A percentile compares a stretch with the other conserved stretches of the same genome.
phyloP scores from a whole-genome alignment of 1,140 invertebrate genomes.

The Caenorhabditis brenneri region DNA sequence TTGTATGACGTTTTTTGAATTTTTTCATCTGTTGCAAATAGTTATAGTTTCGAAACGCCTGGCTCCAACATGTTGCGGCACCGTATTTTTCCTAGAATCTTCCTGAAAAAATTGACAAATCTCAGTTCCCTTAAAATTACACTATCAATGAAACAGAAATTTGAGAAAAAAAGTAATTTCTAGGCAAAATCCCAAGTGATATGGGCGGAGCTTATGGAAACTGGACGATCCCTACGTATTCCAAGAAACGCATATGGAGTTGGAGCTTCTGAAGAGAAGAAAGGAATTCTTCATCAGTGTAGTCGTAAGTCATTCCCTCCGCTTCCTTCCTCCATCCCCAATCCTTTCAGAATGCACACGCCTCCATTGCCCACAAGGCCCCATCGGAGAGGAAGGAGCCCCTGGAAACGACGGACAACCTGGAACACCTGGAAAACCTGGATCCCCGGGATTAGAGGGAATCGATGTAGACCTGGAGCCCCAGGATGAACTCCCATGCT shows the following conservation, averaged over 20 bases:
- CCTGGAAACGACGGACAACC: conserved; percentile 52
- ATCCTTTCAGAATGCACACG: conserved; percentile 39
- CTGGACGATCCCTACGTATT: conserved; percentile 21
- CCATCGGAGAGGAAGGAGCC: conserved; percentile 48
- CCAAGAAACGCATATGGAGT: conserved; percentile 16
- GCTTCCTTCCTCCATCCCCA: too few relatives aligned
- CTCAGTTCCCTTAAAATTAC: too few relatives aligned
- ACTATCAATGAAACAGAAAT: too few relatives aligned
- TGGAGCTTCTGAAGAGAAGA: not conserved
- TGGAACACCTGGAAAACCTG: conserved; percentile 42
- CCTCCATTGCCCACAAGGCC: conserved; percentile 40
- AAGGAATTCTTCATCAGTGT: conserved; percentile 44
- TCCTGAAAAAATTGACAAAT: too few relatives aligned
- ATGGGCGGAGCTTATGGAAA: conserved; percentile 43
- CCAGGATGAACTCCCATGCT: conserved; percentile 45
- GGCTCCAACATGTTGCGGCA: too few relatives aligned
- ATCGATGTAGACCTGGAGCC: conserved; percentile 43
- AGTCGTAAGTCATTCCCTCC: conserved; percentile 16
- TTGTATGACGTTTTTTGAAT: too few relatives aligned
- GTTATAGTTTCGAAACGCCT: too few relatives aligned
- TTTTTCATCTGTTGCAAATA: too few relatives aligned
- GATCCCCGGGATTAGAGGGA: conserved; percentile 45
- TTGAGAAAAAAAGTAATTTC: not conserved
- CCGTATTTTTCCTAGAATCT: too few relatives aligned
- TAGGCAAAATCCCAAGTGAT: conserved; percentile 42